Base-by-base conservation (phyloP, 1,140 invertebrate species). In the Drosophila eugracilis region DNA sequence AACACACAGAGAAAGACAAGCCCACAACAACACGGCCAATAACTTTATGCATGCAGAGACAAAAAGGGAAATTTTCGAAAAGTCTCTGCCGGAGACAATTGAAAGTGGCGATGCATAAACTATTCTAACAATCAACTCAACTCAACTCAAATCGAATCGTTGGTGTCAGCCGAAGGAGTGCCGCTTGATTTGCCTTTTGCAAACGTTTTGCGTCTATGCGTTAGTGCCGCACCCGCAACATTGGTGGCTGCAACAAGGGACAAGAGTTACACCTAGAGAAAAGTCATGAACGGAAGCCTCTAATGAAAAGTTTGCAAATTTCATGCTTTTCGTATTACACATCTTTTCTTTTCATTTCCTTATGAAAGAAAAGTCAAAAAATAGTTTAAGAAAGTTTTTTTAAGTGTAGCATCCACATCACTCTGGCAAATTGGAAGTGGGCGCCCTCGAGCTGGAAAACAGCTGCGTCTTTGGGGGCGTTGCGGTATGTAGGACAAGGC, bases 1-100 rank as follows among this genome's bases (percentile, higher is more conserved):
- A 65, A 28, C 26, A 28, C 50, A 75, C 41, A 47, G 19, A 70
- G 10, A 22, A 3, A 58, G n/a, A 57, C 49, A 73, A 21, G 32
- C 22, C 52, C 21, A 42, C 42, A 26, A 42, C 42, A 26, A 45
- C 10, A 14, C 42, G 44, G 14, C 39, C 6, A 37, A 48, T 67
- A 55, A 41, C 63, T 57, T 34, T 37, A 57, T 50, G 67, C 67
- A 44, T 44, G 45, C 54, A 57, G 50, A 41, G 60, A 62, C 65
- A 30, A 74, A 76, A 85, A 84, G 71, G 78, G 80, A 72, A 77
- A 85, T 79, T 79, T 86, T 75, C 80, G 41, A 55, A 67, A 34
- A 44, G 41, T 26, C 28, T 48, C 30, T 54, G 72, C 53, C 57
- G 63, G 50, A 78, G 71, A 72, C 75, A 84, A 80, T 86, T 85